Percentiles rank a stretch among this genome's conserved stretches.
Conservation (phyloP, 2,113 vertebrate genomes). For the Cephalopholis sonnerati region DNA sequence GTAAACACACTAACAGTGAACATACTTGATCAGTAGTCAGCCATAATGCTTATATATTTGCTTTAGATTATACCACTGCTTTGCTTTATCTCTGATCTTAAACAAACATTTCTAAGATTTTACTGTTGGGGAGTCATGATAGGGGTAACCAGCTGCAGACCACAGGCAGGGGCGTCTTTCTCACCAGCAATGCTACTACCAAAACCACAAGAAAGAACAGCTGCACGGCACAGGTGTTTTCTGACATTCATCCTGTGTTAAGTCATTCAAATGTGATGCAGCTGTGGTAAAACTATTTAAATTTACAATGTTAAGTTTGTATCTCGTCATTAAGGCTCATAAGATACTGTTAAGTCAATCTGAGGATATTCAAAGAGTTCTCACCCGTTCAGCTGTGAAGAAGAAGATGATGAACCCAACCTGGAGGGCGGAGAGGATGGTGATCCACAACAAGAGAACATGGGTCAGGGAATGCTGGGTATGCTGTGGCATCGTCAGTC, state of each 20-base stretch:
- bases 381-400: slow-evolving; percentile 74
- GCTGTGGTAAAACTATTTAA: background rate
- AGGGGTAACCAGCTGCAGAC: slow-evolving; percentile 20
- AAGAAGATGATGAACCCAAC: slow-evolving; percentile 53
- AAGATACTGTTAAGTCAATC: background rate
- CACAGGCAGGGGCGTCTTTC: slow-evolving; percentile 49
- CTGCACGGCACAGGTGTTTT: slow-evolving; percentile 25
- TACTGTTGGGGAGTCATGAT: background rate
- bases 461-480: slow-evolving; percentile 52
- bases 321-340: background rate
- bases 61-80: background rate
- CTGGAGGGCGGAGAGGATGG: slow-evolving; percentile 70
- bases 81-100: background rate
- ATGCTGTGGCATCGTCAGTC: slow-evolving; percentile 60
- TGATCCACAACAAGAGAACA: slow-evolving; percentile 75
- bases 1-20: background rate
- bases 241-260: background rate
- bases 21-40: background rate
- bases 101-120: background rate
- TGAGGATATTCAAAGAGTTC: slow-evolving; percentile 32
- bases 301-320: background rate
- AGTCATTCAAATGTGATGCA: background rate
- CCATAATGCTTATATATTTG: background rate
- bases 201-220: slow-evolving; percentile 68
- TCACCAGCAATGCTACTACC: slow-evolving; percentile 57